phyloP scores from a whole-genome alignment of 2,888 invertebrate genomes.

The Yponomeuta malinellus region DNA sequence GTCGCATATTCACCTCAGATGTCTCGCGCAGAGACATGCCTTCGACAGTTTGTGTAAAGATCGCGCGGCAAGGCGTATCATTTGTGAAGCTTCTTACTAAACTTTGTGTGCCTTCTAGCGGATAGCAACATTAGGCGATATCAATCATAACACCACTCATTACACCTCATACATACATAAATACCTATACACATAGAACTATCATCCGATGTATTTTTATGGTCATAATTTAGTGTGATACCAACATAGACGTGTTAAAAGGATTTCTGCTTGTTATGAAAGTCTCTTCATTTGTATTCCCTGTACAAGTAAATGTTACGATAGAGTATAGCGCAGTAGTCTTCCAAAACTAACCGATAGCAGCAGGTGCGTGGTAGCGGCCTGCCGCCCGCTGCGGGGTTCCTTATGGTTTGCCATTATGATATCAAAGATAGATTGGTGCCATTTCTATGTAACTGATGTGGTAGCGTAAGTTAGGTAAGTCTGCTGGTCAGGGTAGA shows the following conservation, averaged over 20 bases:
- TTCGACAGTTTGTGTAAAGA: conserved; percentile 15
- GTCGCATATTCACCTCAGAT: conserved; percentile 24
- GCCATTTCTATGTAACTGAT: conserved; percentile 73
- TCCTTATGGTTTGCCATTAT: conserved; percentile 74
- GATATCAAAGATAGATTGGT: conserved; percentile 76
- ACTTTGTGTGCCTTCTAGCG: conserved; percentile 76
- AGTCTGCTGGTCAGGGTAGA: conserved; percentile 74
- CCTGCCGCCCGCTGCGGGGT: conserved; percentile 34
- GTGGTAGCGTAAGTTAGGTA: conserved; percentile 73
- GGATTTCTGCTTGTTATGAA: conserved; percentile 12
- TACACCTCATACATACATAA: conserved; percentile 33
- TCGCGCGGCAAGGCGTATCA: conserved; percentile 38
- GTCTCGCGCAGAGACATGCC: conserved; percentile 24
- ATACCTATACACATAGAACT: conserved; percentile 19
- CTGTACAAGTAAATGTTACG: conserved; percentile 54
- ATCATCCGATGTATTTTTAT: conserved; percentile 31
- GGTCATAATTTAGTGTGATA: conserved; percentile 8
- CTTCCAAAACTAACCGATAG: conserved; percentile 68
- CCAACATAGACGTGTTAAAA: conserved; percentile 38
- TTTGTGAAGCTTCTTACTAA: conserved; percentile 74
- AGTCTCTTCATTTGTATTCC: conserved; percentile 33
- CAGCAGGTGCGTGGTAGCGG: not conserved
- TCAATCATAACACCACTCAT: conserved; percentile 58
- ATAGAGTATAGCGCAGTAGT: conserved; percentile 67
- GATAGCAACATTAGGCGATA: conserved; percentile 71